Percentiles rank a stretch among this genome's conserved stretches.
Conservation (phyloP, 1,140 invertebrate genomes). For the Sminthurides bifidus region DNA sequence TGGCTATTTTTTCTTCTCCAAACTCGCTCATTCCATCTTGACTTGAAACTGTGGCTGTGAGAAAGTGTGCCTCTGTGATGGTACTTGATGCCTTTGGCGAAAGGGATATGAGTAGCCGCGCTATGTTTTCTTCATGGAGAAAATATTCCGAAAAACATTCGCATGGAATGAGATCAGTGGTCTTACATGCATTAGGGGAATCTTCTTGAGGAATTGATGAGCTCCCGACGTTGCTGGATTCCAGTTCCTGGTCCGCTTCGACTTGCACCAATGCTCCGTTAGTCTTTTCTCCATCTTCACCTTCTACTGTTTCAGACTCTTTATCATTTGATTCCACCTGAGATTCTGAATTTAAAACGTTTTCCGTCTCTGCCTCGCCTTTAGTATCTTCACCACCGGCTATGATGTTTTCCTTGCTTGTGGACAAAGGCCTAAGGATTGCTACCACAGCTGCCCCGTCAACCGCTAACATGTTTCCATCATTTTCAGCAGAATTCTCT, state of each 20-base stretch:
- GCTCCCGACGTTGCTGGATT: not conserved
- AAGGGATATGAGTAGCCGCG: not conserved
- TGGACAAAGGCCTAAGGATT: no score
- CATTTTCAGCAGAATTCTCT: no score
- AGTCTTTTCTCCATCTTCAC: not conserved
- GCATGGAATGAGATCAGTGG: slow-evolving; percentile 1
- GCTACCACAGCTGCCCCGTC: no score
- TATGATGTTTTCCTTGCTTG: no score
- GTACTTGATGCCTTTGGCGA: not conserved
- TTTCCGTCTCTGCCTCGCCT: no score
- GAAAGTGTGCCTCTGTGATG: not conserved
- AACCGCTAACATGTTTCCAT: no score
- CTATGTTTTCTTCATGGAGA: slow-evolving; percentile 3
- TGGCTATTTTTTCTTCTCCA: no score
- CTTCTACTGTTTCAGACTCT: not conserved
- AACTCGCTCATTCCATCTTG: not conserved
- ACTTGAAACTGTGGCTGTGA: not conserved
- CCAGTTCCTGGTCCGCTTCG: not conserved
- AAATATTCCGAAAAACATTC: slow-evolving; percentile 6
- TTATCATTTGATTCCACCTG: not conserved
- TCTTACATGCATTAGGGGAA: not conserved
- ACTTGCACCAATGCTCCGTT: not conserved
- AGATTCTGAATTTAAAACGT: not conserved
- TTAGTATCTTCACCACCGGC: no score
- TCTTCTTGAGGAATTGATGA: no score